Evolutionary conservation across 35 echinoderm and acorn worm genomes (phyloP).

Genomic region (Apostichopus parvimensis): DNA sequence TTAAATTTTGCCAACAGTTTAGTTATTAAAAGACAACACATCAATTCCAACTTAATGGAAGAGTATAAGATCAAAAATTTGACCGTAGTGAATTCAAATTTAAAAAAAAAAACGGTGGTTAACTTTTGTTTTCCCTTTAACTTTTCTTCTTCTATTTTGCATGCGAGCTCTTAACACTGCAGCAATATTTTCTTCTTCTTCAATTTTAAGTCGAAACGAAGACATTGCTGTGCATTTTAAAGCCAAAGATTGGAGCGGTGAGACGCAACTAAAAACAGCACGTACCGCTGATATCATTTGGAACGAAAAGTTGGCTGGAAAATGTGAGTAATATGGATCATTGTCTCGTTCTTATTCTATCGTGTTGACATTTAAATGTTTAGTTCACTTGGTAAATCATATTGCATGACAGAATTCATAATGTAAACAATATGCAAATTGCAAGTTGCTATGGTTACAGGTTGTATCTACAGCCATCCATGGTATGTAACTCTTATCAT

Average conservation of each 20-base stretch:
- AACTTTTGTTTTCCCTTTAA: background rate
- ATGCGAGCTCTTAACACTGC: background rate
- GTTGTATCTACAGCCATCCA: too few species aligned
- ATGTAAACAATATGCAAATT: too few species aligned
- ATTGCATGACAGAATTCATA: too few species aligned
- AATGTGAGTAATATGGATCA: background rate
- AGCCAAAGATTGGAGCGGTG: background rate
- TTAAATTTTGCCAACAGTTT: too few species aligned
- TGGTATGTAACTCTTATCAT: too few species aligned
- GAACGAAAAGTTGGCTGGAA: background rate
- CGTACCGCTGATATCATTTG: slow-evolving; percentile 1
- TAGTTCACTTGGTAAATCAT: too few species aligned
- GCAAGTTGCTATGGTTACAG: too few species aligned
- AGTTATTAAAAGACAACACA: too few species aligned
- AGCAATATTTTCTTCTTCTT: background rate
- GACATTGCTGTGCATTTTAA: background rate
- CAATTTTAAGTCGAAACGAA: background rate
- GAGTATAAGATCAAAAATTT: too few species aligned
- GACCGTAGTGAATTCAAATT: background rate
- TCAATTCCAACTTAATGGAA: too few species aligned
- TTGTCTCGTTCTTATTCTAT: too few species aligned
- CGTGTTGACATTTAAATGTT: too few species aligned
- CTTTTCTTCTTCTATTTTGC: background rate
- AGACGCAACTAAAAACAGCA: background rate
- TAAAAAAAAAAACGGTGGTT: background rate